Conservation (phyloP, 2,888 invertebrate species). For the Mesochorus sp. region DNA sequence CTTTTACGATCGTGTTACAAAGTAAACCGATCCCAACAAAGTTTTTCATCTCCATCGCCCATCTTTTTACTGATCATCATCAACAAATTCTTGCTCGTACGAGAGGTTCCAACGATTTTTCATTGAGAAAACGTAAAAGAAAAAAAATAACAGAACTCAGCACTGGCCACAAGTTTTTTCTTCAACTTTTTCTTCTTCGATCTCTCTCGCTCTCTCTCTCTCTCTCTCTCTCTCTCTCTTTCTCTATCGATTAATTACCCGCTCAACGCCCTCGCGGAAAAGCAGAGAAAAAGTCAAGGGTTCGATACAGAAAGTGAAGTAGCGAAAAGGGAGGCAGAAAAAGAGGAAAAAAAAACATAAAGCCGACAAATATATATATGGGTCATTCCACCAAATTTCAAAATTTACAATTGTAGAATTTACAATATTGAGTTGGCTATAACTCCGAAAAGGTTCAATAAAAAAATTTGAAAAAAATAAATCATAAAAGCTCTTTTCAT, state of each 20-base stretch:
- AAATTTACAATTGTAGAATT: too few species aligned
- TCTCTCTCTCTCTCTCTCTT: constrained; percentile 4
- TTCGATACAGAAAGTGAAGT: constrained; percentile 45
- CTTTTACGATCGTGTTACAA: too few species aligned
- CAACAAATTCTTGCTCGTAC: not conserved
- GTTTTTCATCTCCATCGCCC: not conserved
- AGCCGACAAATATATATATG: constrained; percentile 27
- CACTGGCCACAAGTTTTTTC: constrained; percentile 37
- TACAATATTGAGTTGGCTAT: too few species aligned
- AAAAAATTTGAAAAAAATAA: too few species aligned
- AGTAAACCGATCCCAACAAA: not conserved
- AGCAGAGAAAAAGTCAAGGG: constrained; percentile 50
- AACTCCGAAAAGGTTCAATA: too few species aligned
- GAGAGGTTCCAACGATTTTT: constrained; percentile 27
- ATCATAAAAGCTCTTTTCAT: too few species aligned
- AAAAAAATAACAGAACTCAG: constrained; percentile 6
- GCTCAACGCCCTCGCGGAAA: constrained; percentile 45
- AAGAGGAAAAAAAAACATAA: constrained; percentile 9
- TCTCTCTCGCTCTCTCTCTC: constrained; percentile 32
- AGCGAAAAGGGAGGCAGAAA: constrained; percentile 5
- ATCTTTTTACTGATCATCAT: too few species aligned
- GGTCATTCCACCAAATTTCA: too few species aligned
- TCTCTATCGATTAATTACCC: constrained; percentile 59
- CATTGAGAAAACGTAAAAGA: too few species aligned
- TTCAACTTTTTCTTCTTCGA: constrained; percentile 30